A percentile compares a stretch with the other conserved stretches of the same genome.
phyloP scores from a whole-genome alignment of 2,113 vertebrate genomes.

The Grantiella picta region DNA sequence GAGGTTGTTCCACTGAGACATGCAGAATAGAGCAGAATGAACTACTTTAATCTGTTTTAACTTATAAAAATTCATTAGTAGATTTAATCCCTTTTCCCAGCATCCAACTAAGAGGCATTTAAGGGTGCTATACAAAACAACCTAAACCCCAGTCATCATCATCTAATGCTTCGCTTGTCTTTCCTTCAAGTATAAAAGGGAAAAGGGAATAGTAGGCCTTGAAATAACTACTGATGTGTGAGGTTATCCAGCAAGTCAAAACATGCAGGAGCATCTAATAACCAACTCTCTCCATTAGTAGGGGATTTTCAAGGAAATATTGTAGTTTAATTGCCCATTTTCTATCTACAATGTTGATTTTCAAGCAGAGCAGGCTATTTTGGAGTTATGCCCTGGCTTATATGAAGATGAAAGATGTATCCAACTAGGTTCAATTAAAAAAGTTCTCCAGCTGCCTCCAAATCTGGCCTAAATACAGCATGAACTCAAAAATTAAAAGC shows the following conservation, averaged over 20 bases:
- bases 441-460: not conserved
- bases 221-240: not conserved
- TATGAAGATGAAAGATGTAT: not conserved
- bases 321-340: not conserved
- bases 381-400: not conserved
- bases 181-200: not conserved
- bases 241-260: not conserved
- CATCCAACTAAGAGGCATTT: not conserved
- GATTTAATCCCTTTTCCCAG: not conserved
- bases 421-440: not conserved
- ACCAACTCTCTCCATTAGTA: not conserved
- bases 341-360: not conserved
- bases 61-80: constrained; percentile 11
- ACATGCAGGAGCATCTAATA: constrained; percentile 18
- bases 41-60: not conserved
- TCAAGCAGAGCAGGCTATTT: not conserved
- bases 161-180: not conserved
- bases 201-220: not conserved
- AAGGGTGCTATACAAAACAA: not conserved
- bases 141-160: not conserved
- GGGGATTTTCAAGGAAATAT: not conserved
- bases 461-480: not conserved
- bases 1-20: not conserved
- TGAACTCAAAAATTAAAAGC: not conserved
- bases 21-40: not conserved